These are phyloP conservation scores for Sakesphorus luctuosus DNA, from an alignment of 2,113 vertebrate species.

Conservation along the genomic window DNA sequence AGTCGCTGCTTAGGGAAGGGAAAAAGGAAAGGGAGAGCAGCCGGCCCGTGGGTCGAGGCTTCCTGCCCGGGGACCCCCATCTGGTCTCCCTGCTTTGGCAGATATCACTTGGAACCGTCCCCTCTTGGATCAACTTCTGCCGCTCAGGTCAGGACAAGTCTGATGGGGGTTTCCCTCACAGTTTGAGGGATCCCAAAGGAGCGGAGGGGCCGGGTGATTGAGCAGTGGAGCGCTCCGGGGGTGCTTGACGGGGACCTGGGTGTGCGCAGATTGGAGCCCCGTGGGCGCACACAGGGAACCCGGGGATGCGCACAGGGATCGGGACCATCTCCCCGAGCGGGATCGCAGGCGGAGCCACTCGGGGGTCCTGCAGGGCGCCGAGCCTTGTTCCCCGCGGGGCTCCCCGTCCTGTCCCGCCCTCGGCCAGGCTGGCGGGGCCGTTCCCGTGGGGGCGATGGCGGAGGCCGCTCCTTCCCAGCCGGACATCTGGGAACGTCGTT, in stretches of 20 bases:
- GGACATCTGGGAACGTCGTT: conserved; percentile 93
- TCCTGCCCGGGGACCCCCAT: neutral
- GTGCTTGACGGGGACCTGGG: neutral
- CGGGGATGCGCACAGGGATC: neutral
- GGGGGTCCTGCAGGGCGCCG: neutral
- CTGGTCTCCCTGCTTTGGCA: rapidly evolving
- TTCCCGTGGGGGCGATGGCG: neutral
- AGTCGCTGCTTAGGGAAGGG: neutral
- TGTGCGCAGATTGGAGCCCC: neutral
- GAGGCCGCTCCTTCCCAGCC: conserved; percentile 58
- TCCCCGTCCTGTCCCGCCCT: neutral
- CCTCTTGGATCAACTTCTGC: neutral
- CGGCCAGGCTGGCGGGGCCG: neutral
- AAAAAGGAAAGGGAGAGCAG: neutral
- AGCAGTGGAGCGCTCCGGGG: neutral
- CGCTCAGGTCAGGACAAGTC: neutral
- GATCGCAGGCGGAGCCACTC: neutral
- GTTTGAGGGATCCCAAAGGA: neutral
- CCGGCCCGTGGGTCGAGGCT: neutral
- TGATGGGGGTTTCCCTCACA: neutral
- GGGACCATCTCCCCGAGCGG: rapidly evolving
- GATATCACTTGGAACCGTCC: neutral
- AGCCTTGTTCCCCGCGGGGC: neutral
- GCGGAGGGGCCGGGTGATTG: neutral
- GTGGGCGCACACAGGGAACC: neutral